phyloP scores from a whole-genome alignment of 2,113 vertebrate species.

The Pygoscelis antarcticus region DNA sequence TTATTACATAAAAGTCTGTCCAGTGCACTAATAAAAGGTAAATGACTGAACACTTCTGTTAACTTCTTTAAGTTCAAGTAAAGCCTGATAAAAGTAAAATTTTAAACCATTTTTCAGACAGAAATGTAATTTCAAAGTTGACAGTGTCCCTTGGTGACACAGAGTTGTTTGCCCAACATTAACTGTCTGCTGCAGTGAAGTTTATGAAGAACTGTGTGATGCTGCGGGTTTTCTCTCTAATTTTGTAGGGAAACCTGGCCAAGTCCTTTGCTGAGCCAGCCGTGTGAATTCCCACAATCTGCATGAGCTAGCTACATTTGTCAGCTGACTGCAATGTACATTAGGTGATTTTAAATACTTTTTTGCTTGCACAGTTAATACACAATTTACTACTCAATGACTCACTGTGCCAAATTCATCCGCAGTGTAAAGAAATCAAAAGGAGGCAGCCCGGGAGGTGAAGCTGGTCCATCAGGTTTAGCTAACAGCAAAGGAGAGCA shows the following conservation, averaged over 20 bases:
- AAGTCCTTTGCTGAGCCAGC: background rate
- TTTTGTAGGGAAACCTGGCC: background rate
- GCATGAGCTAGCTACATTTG: background rate
- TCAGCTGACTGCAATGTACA: background rate
- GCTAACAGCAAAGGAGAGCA: background rate
- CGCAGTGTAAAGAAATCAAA: background rate
- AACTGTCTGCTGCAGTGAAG: background rate
- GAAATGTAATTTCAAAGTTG: background rate
- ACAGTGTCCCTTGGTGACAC: background rate
- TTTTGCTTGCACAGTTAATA: background rate
- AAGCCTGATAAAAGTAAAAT: background rate
- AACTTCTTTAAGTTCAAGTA: background rate
- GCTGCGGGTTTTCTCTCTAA: background rate
- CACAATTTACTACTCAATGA: background rate
- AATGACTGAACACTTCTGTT: background rate
- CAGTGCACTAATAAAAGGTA: background rate
- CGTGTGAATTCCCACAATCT: background rate
- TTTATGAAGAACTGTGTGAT: background rate
- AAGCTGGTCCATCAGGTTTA: background rate
- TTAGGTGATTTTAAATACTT: background rate
- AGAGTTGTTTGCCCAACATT: background rate
- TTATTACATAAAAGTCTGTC: background rate
- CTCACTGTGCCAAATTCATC: background rate
- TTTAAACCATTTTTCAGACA: background rate
- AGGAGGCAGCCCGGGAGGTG: background rate